phyloP scores from a whole-genome alignment of 2,797 vertebrate species.

The Botia almorhae region DNA sequence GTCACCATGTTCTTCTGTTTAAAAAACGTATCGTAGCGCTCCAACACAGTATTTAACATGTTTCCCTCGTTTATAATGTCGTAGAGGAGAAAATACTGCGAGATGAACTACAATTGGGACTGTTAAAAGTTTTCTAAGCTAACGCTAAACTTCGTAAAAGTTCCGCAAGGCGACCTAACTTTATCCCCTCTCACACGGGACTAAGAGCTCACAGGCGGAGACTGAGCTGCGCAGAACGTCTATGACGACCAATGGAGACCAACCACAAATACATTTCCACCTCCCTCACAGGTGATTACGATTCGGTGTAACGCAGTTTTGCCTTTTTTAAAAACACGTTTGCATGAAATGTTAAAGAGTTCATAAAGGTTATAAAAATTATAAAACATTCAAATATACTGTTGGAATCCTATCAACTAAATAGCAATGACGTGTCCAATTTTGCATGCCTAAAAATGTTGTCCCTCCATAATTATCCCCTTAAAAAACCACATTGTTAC shows the following conservation, averaged over 20 bases:
- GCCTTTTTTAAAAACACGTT: no score
- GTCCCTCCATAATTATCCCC: no score
- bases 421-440: no score
- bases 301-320: not conserved
- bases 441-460: no score
- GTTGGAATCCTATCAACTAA: no score
- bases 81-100: not conserved
- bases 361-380: no score
- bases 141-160: slow-evolving; percentile 3
- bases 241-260: slow-evolving; percentile 4
- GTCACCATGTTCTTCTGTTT: slow-evolving; percentile 83
- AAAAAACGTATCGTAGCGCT: slow-evolving; percentile 81
- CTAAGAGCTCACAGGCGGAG: not conserved
- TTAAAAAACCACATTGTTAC: no score
- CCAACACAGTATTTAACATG: slow-evolving; percentile 71
- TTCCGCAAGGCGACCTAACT: not conserved
- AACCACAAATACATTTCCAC: not conserved
- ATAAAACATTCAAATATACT: no score
- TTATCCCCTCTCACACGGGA: not conserved
- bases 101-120: not conserved
- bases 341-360: not conserved
- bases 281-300: slow-evolving; percentile 33
- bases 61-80: slow-evolving; percentile 40
- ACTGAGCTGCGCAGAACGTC: not conserved
- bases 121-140: not conserved